Evolutionary conservation across 2,797 vertebrate species (phyloP), one percentile per base, ranked within the genome.

Genomic region (Nasua narica): DNA sequence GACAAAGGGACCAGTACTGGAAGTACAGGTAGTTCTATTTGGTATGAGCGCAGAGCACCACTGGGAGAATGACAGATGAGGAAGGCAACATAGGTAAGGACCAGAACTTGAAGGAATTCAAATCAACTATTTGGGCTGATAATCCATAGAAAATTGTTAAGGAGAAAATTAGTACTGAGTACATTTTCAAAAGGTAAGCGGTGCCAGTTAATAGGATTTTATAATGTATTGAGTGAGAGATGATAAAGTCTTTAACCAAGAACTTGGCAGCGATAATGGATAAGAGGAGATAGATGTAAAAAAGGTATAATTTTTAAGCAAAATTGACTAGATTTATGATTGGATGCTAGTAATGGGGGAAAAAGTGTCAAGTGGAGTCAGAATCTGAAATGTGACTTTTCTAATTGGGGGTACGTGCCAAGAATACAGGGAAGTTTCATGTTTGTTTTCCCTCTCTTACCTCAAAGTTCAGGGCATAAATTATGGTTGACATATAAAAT

Each of bases 361-460:
- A 11, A 14, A 52, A 23, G 48, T 92, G 35, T 50, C 46, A 95
- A 91, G 70, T 67, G 50, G 62, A 93, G 18, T 87, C 40, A 25
- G 81, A 87, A 74, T 46, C 62, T 87, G 27, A 92, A 54, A 46
- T 82, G 4, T 12, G 56, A 87, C 12, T 88, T 60, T 90, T 89
- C 50, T 72, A 27, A 35, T 50, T 62, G 65, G n/a, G 83, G 43
- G 40, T 60, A 29, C 48, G 16, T 84, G 40, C 82, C 56, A 29
- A 62, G 18, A 54, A 92, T 58, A 76, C 54, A 48, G 2, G 54
- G 52, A 23, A 69, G 50, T 77, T 74, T 92, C 46, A 1, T 82
- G 29, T 86, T 95, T 72, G 78, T 89, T 95, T 96, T 96, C 58
- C 92, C 54, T n/a, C 46, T 65, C 67, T 95, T 48, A 37, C 46